Evolutionary conservation across 2,888 invertebrate species (phyloP).

Genomic region (Brassicogethes aeneus): DNA sequence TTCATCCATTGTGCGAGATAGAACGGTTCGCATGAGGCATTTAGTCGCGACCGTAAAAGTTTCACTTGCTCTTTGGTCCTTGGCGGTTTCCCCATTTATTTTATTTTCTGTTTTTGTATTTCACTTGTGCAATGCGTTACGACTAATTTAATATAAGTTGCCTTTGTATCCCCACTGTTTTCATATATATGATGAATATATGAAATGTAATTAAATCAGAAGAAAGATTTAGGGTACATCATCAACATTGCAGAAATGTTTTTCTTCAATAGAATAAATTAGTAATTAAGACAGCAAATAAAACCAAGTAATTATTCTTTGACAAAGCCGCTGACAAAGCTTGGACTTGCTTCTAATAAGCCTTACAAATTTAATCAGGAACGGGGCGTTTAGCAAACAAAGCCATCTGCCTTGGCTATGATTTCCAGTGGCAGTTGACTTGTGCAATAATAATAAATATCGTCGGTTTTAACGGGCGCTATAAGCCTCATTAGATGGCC

Average conservation of each 20-base stretch:
- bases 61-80: slow-evolving; percentile 22
- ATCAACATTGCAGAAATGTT: too few species aligned
- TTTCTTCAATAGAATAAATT: too few species aligned
- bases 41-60: slow-evolving; percentile 21
- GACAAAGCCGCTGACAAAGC: slow-evolving; percentile 5
- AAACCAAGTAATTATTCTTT: too few species aligned
- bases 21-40: slow-evolving; percentile 11
- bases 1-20: too few species aligned
- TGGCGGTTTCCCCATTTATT: slow-evolving; percentile 18
- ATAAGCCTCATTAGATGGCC: slow-evolving; percentile 39
- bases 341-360: neutral
- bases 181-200: too few species aligned
- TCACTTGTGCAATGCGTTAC: neutral
- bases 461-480: slow-evolving; percentile 29
- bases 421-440: neutral
- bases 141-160: neutral
- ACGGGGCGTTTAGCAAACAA: slow-evolving; percentile 4
- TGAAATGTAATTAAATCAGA: too few species aligned
- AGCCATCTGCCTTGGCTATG: slow-evolving; percentile 16
- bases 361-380: neutral
- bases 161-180: neutral
- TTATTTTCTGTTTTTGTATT: slow-evolving; percentile 9
- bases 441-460: slow-evolving; percentile 23
- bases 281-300: too few species aligned
- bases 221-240: too few species aligned